Evolutionary conservation across 1,140 invertebrate genomes (phyloP).

Genomic region (Choristoneura fumiferana): DNA sequence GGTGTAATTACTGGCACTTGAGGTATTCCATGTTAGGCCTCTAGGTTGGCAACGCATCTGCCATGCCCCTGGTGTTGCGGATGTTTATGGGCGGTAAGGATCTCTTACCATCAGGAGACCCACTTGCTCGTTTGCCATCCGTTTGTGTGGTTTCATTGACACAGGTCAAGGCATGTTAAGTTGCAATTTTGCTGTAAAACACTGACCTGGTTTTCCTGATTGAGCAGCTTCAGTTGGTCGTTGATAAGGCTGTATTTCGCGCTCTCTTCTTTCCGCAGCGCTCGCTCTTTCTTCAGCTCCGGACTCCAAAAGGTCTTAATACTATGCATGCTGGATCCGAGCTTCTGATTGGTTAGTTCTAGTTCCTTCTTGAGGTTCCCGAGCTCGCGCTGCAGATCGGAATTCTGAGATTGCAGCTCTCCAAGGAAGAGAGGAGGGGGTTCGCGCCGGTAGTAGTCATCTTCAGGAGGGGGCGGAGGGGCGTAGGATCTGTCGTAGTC

Average conservation of each 20-base stretch:
- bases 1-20: too few species aligned
- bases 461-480: constrained; percentile 65
- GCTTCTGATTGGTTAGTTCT: constrained; percentile 97
- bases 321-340: constrained; percentile 99
- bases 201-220: constrained; percentile 97
- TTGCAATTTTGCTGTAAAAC: neutral
- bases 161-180: too few species aligned
- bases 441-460: constrained; percentile 67
- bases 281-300: constrained; percentile 98
- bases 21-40: too few species aligned
- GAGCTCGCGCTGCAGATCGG: constrained; percentile 96
- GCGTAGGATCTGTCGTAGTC: constrained; percentile 71
- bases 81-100: too few species aligned
- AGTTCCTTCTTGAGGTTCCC: constrained; percentile 97
- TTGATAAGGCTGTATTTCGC: constrained; percentile 98
- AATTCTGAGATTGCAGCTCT: constrained; percentile 96
- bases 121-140: too few species aligned
- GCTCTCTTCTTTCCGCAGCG: constrained; percentile 97
- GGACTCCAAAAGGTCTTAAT: constrained; percentile 99
- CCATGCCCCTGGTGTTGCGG: too few species aligned
- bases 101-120: too few species aligned
- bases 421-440: constrained; percentile 86
- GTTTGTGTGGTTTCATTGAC: too few species aligned
- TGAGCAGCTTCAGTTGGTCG: constrained; percentile 97
- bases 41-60: too few species aligned